Conservation (phyloP, 2,113 vertebrate genomes). For the Ibidorhyncha struthersii region DNA sequence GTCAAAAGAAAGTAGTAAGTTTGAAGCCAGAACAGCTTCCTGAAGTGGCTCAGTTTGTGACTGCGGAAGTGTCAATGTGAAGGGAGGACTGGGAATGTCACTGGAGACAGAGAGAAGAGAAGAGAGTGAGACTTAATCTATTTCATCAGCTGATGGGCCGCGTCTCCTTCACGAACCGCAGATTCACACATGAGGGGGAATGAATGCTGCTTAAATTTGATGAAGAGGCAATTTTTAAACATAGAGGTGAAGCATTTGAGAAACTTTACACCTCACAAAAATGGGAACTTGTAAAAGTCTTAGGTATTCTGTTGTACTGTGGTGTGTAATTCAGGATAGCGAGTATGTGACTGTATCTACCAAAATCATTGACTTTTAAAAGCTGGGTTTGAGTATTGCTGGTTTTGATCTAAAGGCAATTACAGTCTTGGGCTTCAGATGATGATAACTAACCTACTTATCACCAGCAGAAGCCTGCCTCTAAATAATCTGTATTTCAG, state of each 20-base stretch:
- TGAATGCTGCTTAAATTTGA: not conserved
- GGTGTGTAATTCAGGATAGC: not conserved
- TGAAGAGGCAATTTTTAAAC: not conserved
- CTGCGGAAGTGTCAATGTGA: not conserved
- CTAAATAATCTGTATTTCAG: not conserved
- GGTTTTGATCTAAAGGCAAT: not conserved
- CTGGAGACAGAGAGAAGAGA: not conserved
- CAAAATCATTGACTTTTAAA: not conserved
- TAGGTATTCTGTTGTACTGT: not conserved
- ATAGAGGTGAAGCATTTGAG: not conserved
- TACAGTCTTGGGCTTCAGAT: not conserved
- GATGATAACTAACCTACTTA: not conserved
- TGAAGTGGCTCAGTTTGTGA: not conserved
- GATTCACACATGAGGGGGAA: not conserved
- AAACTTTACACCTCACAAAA: not conserved
- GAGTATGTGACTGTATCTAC: not conserved
- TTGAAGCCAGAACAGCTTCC: not conserved
- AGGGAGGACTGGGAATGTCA: not conserved
- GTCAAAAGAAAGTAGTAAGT: not conserved
- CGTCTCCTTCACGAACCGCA: not conserved
- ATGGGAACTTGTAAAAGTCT: not conserved
- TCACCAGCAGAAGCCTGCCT: too few relatives aligned
- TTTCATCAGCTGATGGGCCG: not conserved
- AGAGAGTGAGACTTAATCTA: not conserved
- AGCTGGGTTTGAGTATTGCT: not conserved